Conservation (phyloP, 2,113 vertebrate genomes). For the Malurus melanocephalus region DNA sequence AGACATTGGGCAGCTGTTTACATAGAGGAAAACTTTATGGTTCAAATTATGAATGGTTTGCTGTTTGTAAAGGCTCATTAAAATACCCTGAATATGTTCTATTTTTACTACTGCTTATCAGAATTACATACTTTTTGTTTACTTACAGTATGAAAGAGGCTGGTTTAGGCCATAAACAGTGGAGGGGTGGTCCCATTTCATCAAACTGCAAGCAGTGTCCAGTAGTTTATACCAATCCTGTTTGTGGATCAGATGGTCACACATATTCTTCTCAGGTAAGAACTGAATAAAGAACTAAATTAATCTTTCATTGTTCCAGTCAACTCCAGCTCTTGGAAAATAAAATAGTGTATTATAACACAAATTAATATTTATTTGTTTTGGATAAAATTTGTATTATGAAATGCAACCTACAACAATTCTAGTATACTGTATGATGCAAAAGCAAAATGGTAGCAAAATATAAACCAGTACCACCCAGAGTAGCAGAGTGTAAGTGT, state of each 20-base stretch:
- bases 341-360: neutral
- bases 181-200: constrained; percentile 71
- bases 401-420: neutral
- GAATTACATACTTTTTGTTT: constrained; percentile 59
- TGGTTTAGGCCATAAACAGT: constrained; percentile 80
- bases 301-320: constrained; percentile 10
- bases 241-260: constrained; percentile 93
- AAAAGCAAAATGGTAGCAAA: neutral
- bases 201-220: constrained; percentile 90
- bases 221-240: constrained; percentile 79
- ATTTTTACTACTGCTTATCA: constrained; percentile 34
- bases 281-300: neutral
- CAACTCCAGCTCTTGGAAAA: neutral
- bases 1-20: neutral
- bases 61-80: constrained; percentile 37
- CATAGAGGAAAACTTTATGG: neutral
- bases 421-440: neutral
- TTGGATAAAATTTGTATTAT: neutral
- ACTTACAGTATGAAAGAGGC: constrained; percentile 85
- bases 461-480: neutral
- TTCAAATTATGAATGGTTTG: neutral
- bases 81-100: constrained; percentile 38
- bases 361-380: neutral
- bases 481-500: neutral
- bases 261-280: constrained; percentile 91